Evolutionary conservation across 2,797 vertebrate species (phyloP), one percentile per base, ranked within the genome.

Genomic region (Xiphorhynchus erythropygius): DNA sequence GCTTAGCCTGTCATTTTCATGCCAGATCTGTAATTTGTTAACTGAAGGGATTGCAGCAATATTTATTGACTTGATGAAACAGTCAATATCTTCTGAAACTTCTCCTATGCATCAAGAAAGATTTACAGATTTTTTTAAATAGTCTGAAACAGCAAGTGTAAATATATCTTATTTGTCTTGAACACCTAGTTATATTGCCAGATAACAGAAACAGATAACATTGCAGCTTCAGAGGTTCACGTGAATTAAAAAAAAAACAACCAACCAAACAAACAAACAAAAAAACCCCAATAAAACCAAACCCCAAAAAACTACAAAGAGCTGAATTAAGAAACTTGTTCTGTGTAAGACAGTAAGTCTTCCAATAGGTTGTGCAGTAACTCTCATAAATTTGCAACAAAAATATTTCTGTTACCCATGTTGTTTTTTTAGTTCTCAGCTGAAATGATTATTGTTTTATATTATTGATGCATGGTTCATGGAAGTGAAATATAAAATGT

Each of bases 51-150:
- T 18, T 39, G 30, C 27, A 86, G 24, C 15, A 64, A 16, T 8
- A 2, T 11, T 55, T 67, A 32, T 46, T 78, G 87, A 91, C 41
- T 52, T 7, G 1, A 67, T 60, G 35, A 67, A 92, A 63, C 17
- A 90, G 47, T 47, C 55, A 18, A 10, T 52, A 55, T 67, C 52
- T 89, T 84, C 75, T 84, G 47, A 93, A 94, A 71, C 30, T 59
- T 89, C 87, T 84, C 73, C 70, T 96, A 73, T 56, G 39, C 27
- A 79, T 94, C 84, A 89, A 70, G 71, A 79, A 92, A 50, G 25
- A 2, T 32, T 81, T 65, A 50, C 10, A 42, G 21, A 4, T 10
- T 9, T 17, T 32, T 47, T 76, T 10, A 35, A 73, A 41, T 24
- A 65, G 4, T 30, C 24, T 42, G 27, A 83, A 69, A 32, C 13